These are phyloP conservation scores for Ochropacha duplaris DNA, from an alignment of 2,888 invertebrate genomes.

Conservation along the genomic window DNA sequence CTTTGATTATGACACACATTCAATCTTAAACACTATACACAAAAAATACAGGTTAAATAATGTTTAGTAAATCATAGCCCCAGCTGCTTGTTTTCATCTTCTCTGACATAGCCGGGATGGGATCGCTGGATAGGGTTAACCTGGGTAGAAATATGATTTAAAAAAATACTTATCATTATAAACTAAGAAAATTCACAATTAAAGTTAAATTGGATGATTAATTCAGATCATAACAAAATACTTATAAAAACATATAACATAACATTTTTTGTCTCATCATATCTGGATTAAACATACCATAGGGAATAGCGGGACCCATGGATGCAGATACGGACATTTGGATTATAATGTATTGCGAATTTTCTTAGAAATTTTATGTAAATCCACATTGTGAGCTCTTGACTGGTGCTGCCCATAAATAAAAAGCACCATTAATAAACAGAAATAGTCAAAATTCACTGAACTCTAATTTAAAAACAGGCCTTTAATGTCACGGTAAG, in stretches of 20 bases:
- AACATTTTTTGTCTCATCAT: background rate
- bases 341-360: conserved; percentile 43
- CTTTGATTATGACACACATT: background rate
- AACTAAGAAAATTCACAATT: conserved; percentile 59
- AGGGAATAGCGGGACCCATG: conserved; percentile 7
- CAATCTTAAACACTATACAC: conserved; percentile 9
- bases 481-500: conserved; percentile 54
- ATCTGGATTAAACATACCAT: conserved; percentile 34
- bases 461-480: conserved; percentile 37
- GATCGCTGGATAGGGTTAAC: conserved; percentile 79
- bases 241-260: background rate
- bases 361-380: conserved; percentile 46
- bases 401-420: conserved; percentile 78
- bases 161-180: conserved; percentile 39
- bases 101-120: conserved; percentile 77
- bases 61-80: conserved; percentile 51
- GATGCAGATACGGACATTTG: conserved; percentile 11
- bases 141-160: conserved; percentile 70
- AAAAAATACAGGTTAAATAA: conserved; percentile 18
- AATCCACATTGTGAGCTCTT: conserved; percentile 73
- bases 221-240: conserved; percentile 22
- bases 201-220: conserved; percentile 22
- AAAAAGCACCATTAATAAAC: conserved; percentile 57
- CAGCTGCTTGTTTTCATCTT: conserved; percentile 81
- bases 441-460: conserved; percentile 47